phyloP scores from a whole-genome alignment of 2,113 vertebrate species.

The Marcusenius ussheri region DNA sequence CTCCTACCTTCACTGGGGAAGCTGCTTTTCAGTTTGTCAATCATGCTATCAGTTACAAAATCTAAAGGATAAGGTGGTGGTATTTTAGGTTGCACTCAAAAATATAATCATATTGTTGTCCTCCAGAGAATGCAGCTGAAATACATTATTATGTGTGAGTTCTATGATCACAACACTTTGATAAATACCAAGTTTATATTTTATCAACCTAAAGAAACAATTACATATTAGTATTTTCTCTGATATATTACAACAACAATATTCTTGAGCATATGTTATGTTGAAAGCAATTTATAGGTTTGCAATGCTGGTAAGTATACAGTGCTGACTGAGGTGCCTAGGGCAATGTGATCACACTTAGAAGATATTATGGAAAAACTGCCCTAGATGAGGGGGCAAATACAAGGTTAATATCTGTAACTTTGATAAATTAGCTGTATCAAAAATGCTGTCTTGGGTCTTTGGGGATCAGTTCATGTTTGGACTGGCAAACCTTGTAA shows the following conservation, averaged over 20 bases:
- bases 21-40: neutral
- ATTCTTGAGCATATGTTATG: neutral
- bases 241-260: neutral
- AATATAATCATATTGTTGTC: neutral
- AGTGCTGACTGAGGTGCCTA: neutral
- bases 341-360: neutral
- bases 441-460: neutral
- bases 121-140: neutral
- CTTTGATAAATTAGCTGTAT: neutral
- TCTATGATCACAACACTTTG: neutral
- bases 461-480: neutral
- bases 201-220: neutral
- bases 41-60: neutral
- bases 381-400: neutral
- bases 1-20: neutral
- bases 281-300: neutral
- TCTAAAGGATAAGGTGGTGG: neutral
- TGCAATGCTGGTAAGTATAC: neutral
- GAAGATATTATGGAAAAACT: neutral
- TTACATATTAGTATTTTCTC: neutral
- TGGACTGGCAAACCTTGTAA: neutral
- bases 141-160: neutral
- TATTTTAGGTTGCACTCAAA: neutral
- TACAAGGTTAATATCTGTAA: neutral
- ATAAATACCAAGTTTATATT: neutral